A percentile compares a stretch with the other conserved stretches of the same genome.
Conservation (phyloP, 2,113 vertebrate genomes). For the Eolophus roseicapilla region DNA sequence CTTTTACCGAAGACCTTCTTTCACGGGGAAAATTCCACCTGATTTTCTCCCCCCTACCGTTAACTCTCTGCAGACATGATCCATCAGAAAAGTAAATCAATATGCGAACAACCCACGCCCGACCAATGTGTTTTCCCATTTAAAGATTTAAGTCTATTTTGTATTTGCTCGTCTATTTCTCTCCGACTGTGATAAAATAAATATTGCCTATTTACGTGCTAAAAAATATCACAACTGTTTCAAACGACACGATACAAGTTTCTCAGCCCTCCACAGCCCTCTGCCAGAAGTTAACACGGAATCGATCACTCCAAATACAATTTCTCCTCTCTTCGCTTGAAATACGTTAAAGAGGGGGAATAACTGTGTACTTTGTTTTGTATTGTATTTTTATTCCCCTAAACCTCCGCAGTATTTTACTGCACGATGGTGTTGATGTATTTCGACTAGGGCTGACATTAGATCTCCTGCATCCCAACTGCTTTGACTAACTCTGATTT, state of each 20-base stretch:
- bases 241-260: neutral
- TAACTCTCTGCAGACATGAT: neutral
- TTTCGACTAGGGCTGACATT: neutral
- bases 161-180: neutral
- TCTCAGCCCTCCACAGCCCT: neutral
- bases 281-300: neutral
- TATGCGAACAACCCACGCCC: accelerated
- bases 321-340: neutral
- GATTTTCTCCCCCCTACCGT: neutral
- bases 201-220: neutral
- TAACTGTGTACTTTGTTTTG: neutral
- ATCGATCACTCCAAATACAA: neutral
- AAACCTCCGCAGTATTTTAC: neutral
- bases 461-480: neutral
- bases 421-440: neutral
- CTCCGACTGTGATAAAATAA: neutral
- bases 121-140: neutral
- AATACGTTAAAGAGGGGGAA: neutral
- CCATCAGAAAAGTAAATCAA: neutral
- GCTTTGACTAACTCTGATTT: neutral
- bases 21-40: neutral
- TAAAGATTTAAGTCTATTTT: neutral
- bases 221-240: neutral
- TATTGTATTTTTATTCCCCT: neutral
- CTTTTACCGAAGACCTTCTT: neutral